A percentile compares a stretch with the other conserved stretches of the same genome.
phyloP scores from a whole-genome alignment of 2,888 invertebrate species.

The Smittia sp. region DNA sequence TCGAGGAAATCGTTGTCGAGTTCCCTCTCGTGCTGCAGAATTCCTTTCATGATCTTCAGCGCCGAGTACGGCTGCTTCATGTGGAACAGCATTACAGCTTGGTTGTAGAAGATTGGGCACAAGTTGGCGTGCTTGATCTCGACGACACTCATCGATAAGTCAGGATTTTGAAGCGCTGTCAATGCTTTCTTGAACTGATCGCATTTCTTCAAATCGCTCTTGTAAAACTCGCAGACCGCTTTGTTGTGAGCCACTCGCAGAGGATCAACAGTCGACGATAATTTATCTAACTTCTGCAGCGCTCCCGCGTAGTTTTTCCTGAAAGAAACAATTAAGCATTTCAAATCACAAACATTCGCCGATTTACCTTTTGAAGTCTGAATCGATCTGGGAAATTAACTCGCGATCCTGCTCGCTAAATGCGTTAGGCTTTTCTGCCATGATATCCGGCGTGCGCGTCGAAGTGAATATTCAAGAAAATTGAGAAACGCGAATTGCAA shows the following conservation, averaged over 20 bases:
- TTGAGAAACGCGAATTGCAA: no score
- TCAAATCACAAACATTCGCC: neutral
- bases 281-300: slow-evolving; percentile 64
- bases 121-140: slow-evolving; percentile 39
- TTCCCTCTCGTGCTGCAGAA: slow-evolving; percentile 48
- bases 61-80: slow-evolving; percentile 51
- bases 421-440: neutral
- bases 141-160: neutral
- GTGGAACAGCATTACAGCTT: slow-evolving; percentile 51
- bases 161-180: neutral
- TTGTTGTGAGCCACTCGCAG: slow-evolving; percentile 70
- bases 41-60: slow-evolving; percentile 47
- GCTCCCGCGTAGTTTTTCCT: slow-evolving; percentile 51
- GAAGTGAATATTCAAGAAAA: no score
- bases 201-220: slow-evolving; percentile 68
- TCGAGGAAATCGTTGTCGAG: slow-evolving; percentile 41
- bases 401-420: slow-evolving; percentile 47
- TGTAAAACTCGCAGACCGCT: slow-evolving; percentile 78
- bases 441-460: no score
- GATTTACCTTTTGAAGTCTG: slow-evolving; percentile 50
- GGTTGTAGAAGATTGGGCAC: slow-evolving; percentile 45
- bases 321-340: no score
- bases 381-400: slow-evolving; percentile 49
- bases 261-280: slow-evolving; percentile 47
- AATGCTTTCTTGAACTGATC: slow-evolving; percentile 69